phyloP scores from a whole-genome alignment of 2,888 invertebrate genomes.

The Liodrosophila aerea region DNA sequence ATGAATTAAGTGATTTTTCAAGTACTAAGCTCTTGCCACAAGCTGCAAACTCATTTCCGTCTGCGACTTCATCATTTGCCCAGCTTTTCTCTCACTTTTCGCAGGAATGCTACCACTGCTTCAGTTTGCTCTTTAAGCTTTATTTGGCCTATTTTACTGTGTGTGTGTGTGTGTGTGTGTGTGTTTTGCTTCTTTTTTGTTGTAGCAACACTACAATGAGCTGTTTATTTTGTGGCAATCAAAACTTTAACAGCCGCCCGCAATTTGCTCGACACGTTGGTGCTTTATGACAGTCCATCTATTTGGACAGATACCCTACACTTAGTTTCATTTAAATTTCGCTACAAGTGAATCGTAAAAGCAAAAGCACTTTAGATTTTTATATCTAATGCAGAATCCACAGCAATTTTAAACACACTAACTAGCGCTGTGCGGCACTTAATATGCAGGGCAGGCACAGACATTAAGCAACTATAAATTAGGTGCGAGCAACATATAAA shows the following conservation, averaged over 20 bases:
- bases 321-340: slow-evolving; percentile 15
- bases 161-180: too few species aligned
- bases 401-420: too few species aligned
- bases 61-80: slow-evolving; percentile 21
- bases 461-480: slow-evolving; percentile 10
- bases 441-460: neutral
- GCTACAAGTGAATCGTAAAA: slow-evolving; percentile 1
- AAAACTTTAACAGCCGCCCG: slow-evolving; percentile 59
- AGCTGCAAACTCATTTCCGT: slow-evolving; percentile 75
- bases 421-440: too few species aligned
- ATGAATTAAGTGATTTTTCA: slow-evolving; percentile 80
- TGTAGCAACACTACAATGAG: slow-evolving; percentile 54
- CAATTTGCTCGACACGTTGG: slow-evolving; percentile 22
- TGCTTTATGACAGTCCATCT: slow-evolving; percentile 38
- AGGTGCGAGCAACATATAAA: slow-evolving; percentile 11
- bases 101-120: neutral
- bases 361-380: neutral
- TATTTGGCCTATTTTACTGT: slow-evolving; percentile 46
- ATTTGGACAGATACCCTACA: slow-evolving; percentile 14
- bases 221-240: slow-evolving; percentile 68
- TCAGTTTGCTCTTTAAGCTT: slow-evolving; percentile 45
- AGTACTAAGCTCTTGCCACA: slow-evolving; percentile 72
- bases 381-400: neutral
- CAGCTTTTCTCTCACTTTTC: neutral
- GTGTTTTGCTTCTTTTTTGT: slow-evolving; percentile 8